phyloP scores from a whole-genome alignment of 2,113 vertebrate species.

The Triplophysa rosa region DNA sequence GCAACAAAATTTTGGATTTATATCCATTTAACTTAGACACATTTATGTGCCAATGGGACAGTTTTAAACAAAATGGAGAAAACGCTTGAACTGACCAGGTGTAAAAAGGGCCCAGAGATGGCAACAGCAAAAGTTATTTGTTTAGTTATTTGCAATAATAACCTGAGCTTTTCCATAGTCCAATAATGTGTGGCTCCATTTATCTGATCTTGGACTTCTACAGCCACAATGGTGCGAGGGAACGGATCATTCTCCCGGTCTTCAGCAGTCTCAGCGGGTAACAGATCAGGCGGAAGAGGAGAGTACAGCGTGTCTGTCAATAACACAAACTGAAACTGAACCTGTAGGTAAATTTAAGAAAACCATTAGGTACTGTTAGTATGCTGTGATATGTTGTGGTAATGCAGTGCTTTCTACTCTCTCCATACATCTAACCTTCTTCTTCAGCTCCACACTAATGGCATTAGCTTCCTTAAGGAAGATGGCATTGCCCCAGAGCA shows the following conservation, averaged over 20 bases:
- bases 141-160: background rate
- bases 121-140: too few species aligned
- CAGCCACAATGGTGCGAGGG: slow-evolving; percentile 92
- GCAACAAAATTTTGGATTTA: too few species aligned
- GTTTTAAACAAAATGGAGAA: too few species aligned
- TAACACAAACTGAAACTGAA: slow-evolving; percentile 98
- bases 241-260: slow-evolving; percentile 87
- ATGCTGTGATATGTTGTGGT: background rate
- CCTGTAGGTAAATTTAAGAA: slow-evolving; percentile 67
- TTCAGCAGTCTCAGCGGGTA: slow-evolving; percentile 83
- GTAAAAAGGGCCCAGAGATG: too few species aligned
- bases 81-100: too few species aligned
- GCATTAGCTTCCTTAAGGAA: slow-evolving; percentile 98
- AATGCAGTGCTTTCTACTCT: background rate
- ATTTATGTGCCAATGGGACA: too few species aligned
- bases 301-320: slow-evolving; percentile 96
- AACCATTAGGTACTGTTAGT: background rate
- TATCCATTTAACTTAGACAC: too few species aligned
- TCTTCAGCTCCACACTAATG: slow-evolving; percentile 96
- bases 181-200: slow-evolving; percentile 97
- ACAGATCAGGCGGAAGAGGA: slow-evolving; percentile 87
- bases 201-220: slow-evolving; percentile 97
- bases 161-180: slow-evolving; percentile 97
- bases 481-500: slow-evolving; percentile 94
- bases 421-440: slow-evolving; percentile 80